Percentiles rank a stretch among this genome's conserved stretches.
These are phyloP conservation scores for Phortica magna DNA, from an alignment of 2,888 invertebrate genomes.

Conservation along the genomic window DNA sequence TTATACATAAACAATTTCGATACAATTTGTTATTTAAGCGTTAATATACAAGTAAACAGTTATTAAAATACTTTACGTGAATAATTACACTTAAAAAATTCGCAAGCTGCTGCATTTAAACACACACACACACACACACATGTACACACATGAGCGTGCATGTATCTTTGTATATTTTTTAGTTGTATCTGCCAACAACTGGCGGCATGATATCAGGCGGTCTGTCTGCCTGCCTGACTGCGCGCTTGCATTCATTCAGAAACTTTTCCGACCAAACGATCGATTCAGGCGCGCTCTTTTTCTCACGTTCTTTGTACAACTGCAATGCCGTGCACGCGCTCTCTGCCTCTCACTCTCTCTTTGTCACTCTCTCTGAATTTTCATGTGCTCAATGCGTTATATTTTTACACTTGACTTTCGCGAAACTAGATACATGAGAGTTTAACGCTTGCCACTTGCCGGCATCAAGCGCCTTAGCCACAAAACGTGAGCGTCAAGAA, in stretches of 20 bases:
- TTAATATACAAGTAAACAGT: slow-evolving; percentile 15
- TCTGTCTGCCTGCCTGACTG: neutral
- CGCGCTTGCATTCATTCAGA: neutral
- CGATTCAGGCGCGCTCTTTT: neutral
- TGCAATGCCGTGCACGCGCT: neutral
- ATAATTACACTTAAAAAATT: neutral
- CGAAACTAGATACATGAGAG: slow-evolving; percentile 67
- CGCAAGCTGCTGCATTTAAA: neutral
- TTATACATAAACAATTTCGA: neutral
- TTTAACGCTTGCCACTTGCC: neutral
- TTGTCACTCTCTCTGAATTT: slow-evolving; percentile 39
- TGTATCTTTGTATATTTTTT: neutral
- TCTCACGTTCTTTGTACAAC: neutral
- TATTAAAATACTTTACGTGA: slow-evolving; percentile 11
- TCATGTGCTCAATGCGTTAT: slow-evolving; percentile 52
- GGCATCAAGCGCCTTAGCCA: neutral
- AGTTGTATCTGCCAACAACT: neutral
- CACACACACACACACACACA: neutral
- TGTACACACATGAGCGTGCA: neutral
- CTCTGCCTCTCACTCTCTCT: slow-evolving; percentile 28
- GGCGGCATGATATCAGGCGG: too few species aligned
- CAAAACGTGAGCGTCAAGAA: neutral
- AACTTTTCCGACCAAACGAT: neutral
- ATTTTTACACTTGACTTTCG: slow-evolving; percentile 69
- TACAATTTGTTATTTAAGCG: slow-evolving; percentile 8